These are phyloP conservation scores for Arothron firmamentum DNA, from an alignment of 2,113 vertebrate genomes.

Conservation along the genomic window DNA sequence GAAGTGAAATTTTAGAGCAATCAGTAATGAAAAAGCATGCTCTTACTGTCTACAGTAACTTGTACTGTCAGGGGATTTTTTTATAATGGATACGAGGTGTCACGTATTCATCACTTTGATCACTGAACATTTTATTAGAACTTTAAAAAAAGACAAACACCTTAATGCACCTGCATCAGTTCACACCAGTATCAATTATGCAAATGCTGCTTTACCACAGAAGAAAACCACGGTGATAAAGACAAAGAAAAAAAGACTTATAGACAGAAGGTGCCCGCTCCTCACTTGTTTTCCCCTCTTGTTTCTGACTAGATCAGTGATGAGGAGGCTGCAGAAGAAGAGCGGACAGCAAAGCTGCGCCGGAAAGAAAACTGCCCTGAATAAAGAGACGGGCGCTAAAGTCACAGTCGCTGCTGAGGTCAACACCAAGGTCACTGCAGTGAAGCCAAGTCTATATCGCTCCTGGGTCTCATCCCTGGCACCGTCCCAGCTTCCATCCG, in stretches of 20 bases:
- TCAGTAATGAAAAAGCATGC: conserved; percentile 10
- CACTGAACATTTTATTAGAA: conserved; percentile 28
- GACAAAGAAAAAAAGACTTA: too few species aligned
- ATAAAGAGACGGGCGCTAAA: conserved; percentile 52
- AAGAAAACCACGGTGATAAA: too few species aligned
- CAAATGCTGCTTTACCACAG: not conserved
- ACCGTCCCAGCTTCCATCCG: conserved; percentile 59
- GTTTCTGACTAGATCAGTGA: conserved; percentile 30
- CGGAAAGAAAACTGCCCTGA: conserved; percentile 25
- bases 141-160: conserved; percentile 22
- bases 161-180: conserved; percentile 20
- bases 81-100: conserved; percentile 15
- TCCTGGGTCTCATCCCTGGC: conserved; percentile 56
- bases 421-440: conserved; percentile 68
- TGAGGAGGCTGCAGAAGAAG: conserved; percentile 22
- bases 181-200: conserved; percentile 9
- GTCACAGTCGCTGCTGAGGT: conserved; percentile 62
- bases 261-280: conserved; percentile 10
- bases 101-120: conserved; percentile 7
- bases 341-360: conserved; percentile 17
- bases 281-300: conserved; percentile 23
- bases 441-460: conserved; percentile 63
- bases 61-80: conserved; percentile 5
- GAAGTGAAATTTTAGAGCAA: conserved; percentile 23
- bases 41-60: conserved; percentile 24